phyloP scores from a whole-genome alignment of 1,140 invertebrate species.

The Pseudomyrmex flavicornis region DNA sequence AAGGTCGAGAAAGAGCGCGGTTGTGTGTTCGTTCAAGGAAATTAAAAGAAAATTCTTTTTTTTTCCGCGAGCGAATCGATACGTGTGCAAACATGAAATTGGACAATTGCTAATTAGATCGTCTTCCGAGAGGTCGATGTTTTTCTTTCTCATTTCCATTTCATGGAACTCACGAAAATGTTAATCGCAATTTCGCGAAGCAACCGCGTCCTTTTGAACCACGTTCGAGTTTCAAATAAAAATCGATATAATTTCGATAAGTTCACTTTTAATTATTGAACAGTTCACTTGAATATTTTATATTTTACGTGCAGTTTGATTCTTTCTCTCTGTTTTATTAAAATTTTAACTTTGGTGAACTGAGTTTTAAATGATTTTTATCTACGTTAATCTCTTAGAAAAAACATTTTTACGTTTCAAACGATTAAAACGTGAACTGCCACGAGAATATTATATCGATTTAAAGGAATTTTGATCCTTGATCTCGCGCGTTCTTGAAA shows the following conservation, averaged over 20 bases:
- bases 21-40: slow-evolving; percentile 17
- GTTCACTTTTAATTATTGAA: slow-evolving; percentile 4
- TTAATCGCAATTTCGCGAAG: slow-evolving; percentile 17
- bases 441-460: slow-evolving; percentile 17
- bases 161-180: slow-evolving; percentile 1
- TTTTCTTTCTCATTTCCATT: slow-evolving; percentile 28
- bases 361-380: background rate
- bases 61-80: slow-evolving; percentile 5
- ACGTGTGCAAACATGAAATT: slow-evolving; percentile 36
- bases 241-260: slow-evolving; percentile 48
- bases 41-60: slow-evolving; percentile 46
- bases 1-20: slow-evolving; percentile 46
- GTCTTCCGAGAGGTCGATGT: background rate
- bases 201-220: slow-evolving; percentile 41
- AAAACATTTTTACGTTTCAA: background rate
- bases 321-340: background rate
- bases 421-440: background rate
- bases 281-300: too few species aligned
- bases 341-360: slow-evolving; percentile 11
- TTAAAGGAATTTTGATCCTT: background rate
- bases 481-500: slow-evolving; percentile 1
- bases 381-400: background rate
- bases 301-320: background rate
- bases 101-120: slow-evolving; percentile 43
- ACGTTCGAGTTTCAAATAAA: slow-evolving; percentile 12